Evolutionary conservation across 2,888 invertebrate species (phyloP).

Genomic region (Plutella xylostella): DNA sequence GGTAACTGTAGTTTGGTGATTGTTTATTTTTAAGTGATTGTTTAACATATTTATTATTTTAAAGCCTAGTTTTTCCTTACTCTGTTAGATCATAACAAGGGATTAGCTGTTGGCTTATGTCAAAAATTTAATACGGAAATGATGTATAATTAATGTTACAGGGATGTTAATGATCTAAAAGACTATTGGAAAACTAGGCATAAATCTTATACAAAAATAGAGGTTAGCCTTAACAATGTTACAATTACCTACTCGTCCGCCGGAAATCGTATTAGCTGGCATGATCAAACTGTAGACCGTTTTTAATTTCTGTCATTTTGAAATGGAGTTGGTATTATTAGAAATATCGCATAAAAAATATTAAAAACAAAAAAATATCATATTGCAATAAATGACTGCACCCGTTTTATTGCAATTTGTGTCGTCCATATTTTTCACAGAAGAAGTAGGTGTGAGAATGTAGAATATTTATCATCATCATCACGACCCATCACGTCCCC

Average conservation of each 20-base stretch:
- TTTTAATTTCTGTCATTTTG: conserved; percentile 12
- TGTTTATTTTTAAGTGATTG: neutral
- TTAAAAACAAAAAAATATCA: neutral
- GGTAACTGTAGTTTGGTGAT: too few relatives aligned
- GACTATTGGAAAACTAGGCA: neutral
- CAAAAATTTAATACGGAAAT: neutral
- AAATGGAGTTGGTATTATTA: too few relatives aligned
- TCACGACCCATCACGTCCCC: neutral
- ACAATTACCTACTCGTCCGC: conserved; percentile 4
- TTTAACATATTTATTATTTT: neutral
- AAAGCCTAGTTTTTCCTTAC: neutral
- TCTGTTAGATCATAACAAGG: too few relatives aligned
- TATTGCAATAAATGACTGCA: neutral
- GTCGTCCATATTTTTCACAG: neutral
- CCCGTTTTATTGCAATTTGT: neutral
- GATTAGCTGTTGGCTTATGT: neutral
- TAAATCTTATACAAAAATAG: neutral
- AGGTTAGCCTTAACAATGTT: neutral
- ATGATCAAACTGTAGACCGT: conserved; percentile 9
- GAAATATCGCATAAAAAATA: too few relatives aligned
- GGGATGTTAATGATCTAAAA: neutral
- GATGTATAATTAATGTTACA: neutral
- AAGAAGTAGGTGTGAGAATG: neutral
- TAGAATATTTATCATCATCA: neutral
- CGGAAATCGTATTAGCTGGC: neutral